phyloP scores from a whole-genome alignment of 2,113 vertebrate species.

The Malurus alboscapulatus region DNA sequence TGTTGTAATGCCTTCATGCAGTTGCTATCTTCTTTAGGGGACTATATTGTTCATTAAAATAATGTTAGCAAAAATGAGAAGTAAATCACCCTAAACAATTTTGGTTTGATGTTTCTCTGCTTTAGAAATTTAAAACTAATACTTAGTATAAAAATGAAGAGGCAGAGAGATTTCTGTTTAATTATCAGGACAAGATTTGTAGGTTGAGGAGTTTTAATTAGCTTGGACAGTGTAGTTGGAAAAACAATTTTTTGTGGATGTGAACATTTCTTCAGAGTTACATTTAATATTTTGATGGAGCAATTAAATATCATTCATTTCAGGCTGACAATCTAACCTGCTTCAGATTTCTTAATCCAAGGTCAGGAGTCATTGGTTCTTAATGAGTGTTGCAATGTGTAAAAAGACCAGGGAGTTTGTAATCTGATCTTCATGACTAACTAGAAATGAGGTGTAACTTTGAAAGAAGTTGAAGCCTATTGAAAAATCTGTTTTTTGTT shows the following conservation, averaged over 20 bases:
- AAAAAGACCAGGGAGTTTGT: neutral
- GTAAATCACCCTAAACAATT: neutral
- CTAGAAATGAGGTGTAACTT: neutral
- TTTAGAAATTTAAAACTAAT: neutral
- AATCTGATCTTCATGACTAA: neutral
- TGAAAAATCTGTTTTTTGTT: neutral
- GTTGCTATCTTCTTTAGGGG: neutral
- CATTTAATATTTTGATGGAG: neutral
- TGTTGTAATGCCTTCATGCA: neutral
- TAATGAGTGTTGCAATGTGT: neutral
- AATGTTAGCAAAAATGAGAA: neutral
- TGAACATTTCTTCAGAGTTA: neutral
- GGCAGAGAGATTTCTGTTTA: neutral
- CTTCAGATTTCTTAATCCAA: slow-evolving; percentile 16
- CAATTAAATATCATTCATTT: neutral
- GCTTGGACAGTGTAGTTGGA: neutral
- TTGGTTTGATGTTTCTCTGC: neutral
- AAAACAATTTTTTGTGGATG: neutral
- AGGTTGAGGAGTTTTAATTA: neutral
- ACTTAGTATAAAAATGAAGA: neutral
- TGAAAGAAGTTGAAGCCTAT: neutral
- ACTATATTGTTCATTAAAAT: neutral
- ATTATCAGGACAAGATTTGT: neutral
- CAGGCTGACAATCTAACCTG: neutral
- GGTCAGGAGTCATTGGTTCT: neutral